phyloP scores from a whole-genome alignment of 1,140 invertebrate genomes.

The Homarus americanus region DNA sequence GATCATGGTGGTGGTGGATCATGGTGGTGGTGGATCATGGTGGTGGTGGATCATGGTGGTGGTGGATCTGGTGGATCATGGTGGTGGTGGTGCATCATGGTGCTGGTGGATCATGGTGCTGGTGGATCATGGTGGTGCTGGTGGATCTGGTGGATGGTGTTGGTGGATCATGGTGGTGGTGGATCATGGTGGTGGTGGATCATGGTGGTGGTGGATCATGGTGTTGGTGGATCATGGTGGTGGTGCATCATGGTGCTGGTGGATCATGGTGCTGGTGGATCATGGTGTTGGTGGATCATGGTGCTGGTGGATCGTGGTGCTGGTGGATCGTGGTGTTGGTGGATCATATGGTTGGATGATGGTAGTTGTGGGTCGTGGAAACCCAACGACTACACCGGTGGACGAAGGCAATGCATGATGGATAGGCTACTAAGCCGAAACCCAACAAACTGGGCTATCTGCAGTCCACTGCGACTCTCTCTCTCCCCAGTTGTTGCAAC shows the following conservation, averaged over 20 bases:
- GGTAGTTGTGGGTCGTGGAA: background rate
- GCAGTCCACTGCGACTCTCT: too few relatives aligned
- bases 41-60: background rate
- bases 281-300: background rate
- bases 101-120: background rate
- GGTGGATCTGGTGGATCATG: background rate
- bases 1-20: background rate
- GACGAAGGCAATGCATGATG: too few relatives aligned
- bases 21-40: background rate
- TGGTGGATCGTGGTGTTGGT: background rate
- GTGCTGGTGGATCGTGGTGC: background rate
- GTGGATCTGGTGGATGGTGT: background rate
- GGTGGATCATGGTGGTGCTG: background rate
- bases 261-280: background rate
- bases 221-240: background rate
- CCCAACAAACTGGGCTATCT: too few relatives aligned
- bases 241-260: background rate
- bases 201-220: background rate
- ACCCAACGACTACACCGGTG: too few relatives aligned
- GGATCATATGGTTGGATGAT: background rate
- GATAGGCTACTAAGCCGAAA: too few relatives aligned
- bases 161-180: background rate
- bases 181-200: background rate
- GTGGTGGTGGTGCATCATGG: background rate
- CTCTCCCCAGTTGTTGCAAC: too few relatives aligned